These are phyloP conservation scores for Siniperca scherzeri DNA, from an alignment of 2,797 vertebrate genomes.

Conservation along the genomic window DNA sequence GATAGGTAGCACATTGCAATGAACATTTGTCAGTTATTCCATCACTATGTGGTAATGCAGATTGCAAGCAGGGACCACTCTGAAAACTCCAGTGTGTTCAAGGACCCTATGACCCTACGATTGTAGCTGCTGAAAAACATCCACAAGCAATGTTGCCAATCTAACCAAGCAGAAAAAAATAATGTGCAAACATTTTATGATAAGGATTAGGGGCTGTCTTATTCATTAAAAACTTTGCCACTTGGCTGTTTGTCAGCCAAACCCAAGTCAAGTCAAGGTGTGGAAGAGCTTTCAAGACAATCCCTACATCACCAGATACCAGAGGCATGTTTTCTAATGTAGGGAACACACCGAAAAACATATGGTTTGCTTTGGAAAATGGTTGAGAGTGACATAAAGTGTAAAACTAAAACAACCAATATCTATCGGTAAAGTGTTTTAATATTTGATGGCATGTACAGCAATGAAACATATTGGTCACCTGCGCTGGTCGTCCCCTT, in stretches of 20 bases:
- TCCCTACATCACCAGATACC: neutral
- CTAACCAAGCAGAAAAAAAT: neutral
- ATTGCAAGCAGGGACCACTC: neutral
- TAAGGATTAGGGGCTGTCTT: neutral
- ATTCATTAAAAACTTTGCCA: neutral
- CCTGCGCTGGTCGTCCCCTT: constrained; percentile 94
- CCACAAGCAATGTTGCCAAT: neutral
- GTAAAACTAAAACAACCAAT: neutral
- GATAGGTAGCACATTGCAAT: neutral
- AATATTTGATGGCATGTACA: constrained; percentile 11
- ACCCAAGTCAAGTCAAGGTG: neutral
- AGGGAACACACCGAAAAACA: neutral
- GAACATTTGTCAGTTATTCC: neutral
- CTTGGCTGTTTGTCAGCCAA: neutral
- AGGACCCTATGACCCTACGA: no score
- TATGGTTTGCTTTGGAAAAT: neutral
- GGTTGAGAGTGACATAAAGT: neutral
- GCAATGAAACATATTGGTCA: constrained; percentile 54
- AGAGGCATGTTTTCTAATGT: neutral
- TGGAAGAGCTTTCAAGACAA: neutral
- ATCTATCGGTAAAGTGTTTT: neutral
- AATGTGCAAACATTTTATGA: neutral
- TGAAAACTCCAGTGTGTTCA: neutral
- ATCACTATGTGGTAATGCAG: neutral
- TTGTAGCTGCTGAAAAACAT: neutral